Conservation (phyloP, 2,113 vertebrate species). For the Oreochromis aureus region DNA sequence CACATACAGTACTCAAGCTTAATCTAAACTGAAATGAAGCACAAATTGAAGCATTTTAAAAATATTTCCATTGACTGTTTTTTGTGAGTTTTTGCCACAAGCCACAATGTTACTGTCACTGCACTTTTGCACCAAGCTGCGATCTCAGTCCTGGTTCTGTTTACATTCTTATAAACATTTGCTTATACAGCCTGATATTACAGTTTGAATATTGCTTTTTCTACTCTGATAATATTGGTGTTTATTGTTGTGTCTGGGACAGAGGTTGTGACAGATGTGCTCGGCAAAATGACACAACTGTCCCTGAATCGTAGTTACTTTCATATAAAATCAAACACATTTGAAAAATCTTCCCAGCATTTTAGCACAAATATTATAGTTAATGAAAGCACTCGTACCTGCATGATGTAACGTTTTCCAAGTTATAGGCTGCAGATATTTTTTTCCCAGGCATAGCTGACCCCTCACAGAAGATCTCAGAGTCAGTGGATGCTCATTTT, state of each 20-base stretch:
- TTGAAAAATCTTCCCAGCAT: background rate
- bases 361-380: background rate
- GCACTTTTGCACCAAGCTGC: background rate
- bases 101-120: background rate
- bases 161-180: background rate
- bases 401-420: rapidly evolving
- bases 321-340: rapidly evolving
- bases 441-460: rapidly evolving
- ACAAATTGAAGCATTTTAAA: background rate
- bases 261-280: background rate
- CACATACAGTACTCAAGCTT: background rate
- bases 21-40: background rate
- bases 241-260: background rate
- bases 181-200: background rate
- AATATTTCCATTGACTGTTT: background rate
- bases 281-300: background rate
- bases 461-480: background rate
- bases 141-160: background rate
- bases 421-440: background rate
- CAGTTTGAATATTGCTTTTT: background rate
- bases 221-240: rapidly evolving
- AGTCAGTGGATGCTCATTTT: rapidly evolving
- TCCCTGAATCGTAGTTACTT: background rate
- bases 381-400: rapidly evolving
- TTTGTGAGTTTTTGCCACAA: background rate